Evolutionary conservation across 2,888 invertebrate species (phyloP), one percentile per base, ranked within the genome.

Genomic region (Philopedon plagiatum): DNA sequence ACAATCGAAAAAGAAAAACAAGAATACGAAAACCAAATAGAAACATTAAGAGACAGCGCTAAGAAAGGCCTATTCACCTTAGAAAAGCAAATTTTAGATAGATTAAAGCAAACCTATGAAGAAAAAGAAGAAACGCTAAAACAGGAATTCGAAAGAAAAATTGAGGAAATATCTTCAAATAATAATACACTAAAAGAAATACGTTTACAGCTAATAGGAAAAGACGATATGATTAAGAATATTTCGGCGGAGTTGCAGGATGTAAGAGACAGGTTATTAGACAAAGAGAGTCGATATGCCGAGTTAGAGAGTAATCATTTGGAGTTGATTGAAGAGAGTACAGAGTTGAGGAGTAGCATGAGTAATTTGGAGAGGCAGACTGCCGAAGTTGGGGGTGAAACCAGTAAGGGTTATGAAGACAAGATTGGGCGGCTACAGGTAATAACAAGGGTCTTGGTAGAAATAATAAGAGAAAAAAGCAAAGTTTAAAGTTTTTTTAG

Each of bases 161-260:
- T 83, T 9, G 75, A 77, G 32, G 80, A 80, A 63, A 60, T 83
- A 13, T 72, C 79, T 1, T 71, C 76, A 13, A 80, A 74, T 39
- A 76, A 79, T 26, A 71, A 77, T 8, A 79, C 75, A 18, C 26
- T 75, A 1, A 85, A 85, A 76, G 87, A 89, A 72, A 75, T 87
- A 54, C 87, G 89, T 75, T 82, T 84, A 73, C 87, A 87, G 82
- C 83, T 85, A 49, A 85, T 87, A 77, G 87, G 88, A 80, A 87
- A 85, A 58, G 86, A 87, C 71, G 83, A 85, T 64, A 82, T 87
- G 64, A 85, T 86, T 65, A 80, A 80, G 62, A 83, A 79, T 41
- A 78, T 83, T 1, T 64, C 34, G 0, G 73, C 73, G 23, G 78
- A 79, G 51, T 37, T 67, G 71, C 77, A 54, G 77, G 84, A 65